Base-by-base conservation (phyloP, 2,113 vertebrate species). In the Philantomba maxwellii region DNA sequence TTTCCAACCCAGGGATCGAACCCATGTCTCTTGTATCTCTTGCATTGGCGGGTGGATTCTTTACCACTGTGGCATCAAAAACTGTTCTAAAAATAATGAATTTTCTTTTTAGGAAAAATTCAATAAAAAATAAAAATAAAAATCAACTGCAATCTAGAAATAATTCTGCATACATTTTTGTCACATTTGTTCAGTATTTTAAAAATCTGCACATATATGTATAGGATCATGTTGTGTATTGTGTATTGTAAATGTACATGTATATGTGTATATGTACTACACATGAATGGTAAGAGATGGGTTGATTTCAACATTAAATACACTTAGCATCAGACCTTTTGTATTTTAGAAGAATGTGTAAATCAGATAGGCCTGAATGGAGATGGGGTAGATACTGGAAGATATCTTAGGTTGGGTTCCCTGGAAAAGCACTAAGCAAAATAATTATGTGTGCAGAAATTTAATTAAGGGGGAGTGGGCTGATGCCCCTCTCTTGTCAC, bases 391-490 rank as follows among this genome's bases (percentile, higher is more conserved):
- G 16, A 78, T 28, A 36, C 25, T 66, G 12, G 43, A 89, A 25
- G 4, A 1, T 55, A 6, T 83, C 57, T 84, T 80, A 53, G 43
- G 25, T 11, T 92, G 23, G 7, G n/a, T 36, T 70, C 30, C 33
- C 33, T 78, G 64, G 57, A 16, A 77, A 60, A 70, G 26, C 14
- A 14, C 10, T 64, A 45, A 53, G 36, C 51, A 57, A 57, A 36
- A 10, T 6, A 94, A 87, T 28, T 36, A 3, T 2, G 5, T 58
- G 30, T 55, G 14, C 26, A 43, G 30, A 43, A 47, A 3, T 51
- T 77, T 70, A 60, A 25, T 14, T 21, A 36, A 13, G 6, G 9
- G 25, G 2, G 0, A 3, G 3, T 4, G 2, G 53, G 2, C 4
- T 1, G 6, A 23, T 13, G 2, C 33, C 53, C 17, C 16, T 94